Base-by-base conservation (phyloP, 1,140 invertebrate species). In the Mya arenaria region DNA sequence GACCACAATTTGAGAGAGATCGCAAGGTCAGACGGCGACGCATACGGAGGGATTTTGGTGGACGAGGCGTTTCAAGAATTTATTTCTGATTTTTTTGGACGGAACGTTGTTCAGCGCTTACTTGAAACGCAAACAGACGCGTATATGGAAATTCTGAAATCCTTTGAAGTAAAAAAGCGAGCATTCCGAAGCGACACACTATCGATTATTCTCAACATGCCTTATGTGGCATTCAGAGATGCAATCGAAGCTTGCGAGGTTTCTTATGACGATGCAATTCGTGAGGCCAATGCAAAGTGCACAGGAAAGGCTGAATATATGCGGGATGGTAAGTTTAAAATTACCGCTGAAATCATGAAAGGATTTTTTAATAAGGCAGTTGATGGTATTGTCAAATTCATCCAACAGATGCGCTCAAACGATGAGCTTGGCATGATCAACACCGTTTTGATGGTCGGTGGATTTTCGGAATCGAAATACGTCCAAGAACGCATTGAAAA, bases 51-150 rank as follows among this genome's bases (percentile, higher is more conserved):
- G 4, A 77, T 44, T 1, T 23, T 30, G 58, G 62, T 77, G 19
- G 44, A 77, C 36, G 13, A 32, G 41, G 74, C 58, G n/a, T 77
- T 48, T 36, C 23, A 15, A 13, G 8, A 32, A 17, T 77, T 77
- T 30, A 10, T 77, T 6, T 36, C 41, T 37, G 37, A 77, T 19
- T 52, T 77, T 17, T 66, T 77, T 44, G 74, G 74, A 65, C 13
- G 39, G n/a, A 36, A 65, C 8, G 74, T 77, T n/a, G 65, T 77
- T n/a, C n/a, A n/a, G n/a, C 23, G 10, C 15, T 10, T 30, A 28
- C 25, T 48, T 77, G 10, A 30, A 15, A 48, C 15, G 23, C 0
- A 44, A 48, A 19, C 10, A 52, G 8, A 41, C 23, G 1, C 19
- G 48, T 10, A 10, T 10, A 44, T 44, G 41, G 19, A 44, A 10